Percentiles rank a stretch among this genome's conserved stretches.
Evolutionary conservation across 92 coral and sea anemone species (phyloP).

Genomic region (Zoanthus gigantus): DNA sequence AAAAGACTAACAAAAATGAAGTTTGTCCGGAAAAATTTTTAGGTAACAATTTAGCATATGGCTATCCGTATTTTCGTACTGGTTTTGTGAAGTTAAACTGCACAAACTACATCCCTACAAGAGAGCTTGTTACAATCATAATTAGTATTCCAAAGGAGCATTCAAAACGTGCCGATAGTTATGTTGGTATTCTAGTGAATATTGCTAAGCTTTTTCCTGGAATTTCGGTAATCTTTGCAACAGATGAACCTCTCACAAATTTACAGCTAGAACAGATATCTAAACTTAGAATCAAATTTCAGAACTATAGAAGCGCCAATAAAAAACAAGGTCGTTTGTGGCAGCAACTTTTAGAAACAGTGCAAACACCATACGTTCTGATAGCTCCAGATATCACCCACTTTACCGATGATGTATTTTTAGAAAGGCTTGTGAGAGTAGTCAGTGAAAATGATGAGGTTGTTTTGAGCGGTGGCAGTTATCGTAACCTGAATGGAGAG

Average conservation of each 20-base stretch:
- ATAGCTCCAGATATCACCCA: conserved; percentile 67
- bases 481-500: conserved; percentile 80
- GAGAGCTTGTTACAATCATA: conserved; percentile 72
- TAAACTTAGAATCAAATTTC: conserved; percentile 44
- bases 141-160: conserved; percentile 60
- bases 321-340: conserved; percentile 55
- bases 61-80: conserved; percentile 92
- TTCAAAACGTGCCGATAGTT: conserved; percentile 46
- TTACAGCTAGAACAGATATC: not conserved
- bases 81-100: conserved; percentile 87
- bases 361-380: conserved; percentile 65
- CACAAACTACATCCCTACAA: conserved; percentile 68
- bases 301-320: conserved; percentile 20
- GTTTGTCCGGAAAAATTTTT: conserved; percentile 93
- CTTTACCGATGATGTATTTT: conserved; percentile 65
- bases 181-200: conserved; percentile 28
- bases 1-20: conserved; percentile 52
- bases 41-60: conserved; percentile 80
- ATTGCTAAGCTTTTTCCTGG: conserved; percentile 68
- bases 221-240: conserved; percentile 61
- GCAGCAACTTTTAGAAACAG: conserved; percentile 51
- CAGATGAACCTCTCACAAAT: conserved; percentile 19
- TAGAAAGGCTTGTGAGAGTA: conserved; percentile 68
- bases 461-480: conserved; percentile 84
- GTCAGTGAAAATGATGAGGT: conserved; percentile 79